A percentile compares a stretch with the other conserved stretches of the same genome.
Conservation (phyloP, 2,888 invertebrate species). For the Caenorhabditis sp. region DNA sequence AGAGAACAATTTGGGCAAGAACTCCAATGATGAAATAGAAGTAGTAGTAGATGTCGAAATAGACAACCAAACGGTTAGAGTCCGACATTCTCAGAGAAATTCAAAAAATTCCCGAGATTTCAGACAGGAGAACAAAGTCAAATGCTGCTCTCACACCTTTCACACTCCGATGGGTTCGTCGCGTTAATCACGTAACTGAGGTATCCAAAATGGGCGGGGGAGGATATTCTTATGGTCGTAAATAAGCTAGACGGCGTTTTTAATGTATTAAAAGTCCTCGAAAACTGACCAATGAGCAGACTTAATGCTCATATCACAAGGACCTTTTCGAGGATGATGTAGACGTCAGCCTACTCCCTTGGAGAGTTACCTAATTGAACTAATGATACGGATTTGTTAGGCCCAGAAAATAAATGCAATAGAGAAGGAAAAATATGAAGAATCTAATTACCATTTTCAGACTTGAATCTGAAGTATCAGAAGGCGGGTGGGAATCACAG, state of each 20-base stretch:
- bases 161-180: conserved; percentile 41
- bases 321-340: background rate
- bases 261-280: background rate
- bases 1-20: conserved; percentile 28
- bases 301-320: conserved; percentile 10
- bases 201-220: conserved; percentile 27
- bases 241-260: background rate
- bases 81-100: background rate
- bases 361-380: background rate
- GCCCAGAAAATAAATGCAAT: background rate
- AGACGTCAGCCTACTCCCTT: conserved; percentile 19
- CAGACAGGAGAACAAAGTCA: background rate
- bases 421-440: background rate
- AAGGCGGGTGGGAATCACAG: background rate
- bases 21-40: conserved; percentile 50
- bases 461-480: background rate
- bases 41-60: conserved; percentile 53
- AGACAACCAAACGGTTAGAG: conserved; percentile 48
- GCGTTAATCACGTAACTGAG: conserved; percentile 41
- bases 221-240: background rate
- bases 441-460: background rate
- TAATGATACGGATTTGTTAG: background rate
- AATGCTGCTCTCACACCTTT: conserved; percentile 47
- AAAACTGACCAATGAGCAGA: conserved; percentile 30
- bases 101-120: background rate